Conservation (phyloP, 2,888 invertebrate species). For the Gymnosoma rotundatum region DNA sequence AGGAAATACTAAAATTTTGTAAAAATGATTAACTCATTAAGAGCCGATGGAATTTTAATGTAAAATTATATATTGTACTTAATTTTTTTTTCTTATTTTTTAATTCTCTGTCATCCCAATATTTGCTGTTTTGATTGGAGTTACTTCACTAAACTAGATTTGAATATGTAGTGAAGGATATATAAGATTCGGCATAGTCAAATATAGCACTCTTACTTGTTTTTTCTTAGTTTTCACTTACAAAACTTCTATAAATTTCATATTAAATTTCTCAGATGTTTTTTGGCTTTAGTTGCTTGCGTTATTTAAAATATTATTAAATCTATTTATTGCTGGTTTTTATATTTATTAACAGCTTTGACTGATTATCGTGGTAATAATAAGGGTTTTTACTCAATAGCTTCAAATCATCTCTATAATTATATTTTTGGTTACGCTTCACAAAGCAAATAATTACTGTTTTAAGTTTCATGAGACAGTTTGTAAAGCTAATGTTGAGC, state of each 20-base stretch:
- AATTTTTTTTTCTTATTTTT: too few species aligned
- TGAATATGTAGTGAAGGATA: too few species aligned
- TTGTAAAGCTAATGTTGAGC: constrained; percentile 1
- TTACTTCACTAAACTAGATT: too few species aligned
- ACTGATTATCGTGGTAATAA: neutral
- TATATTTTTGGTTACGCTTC: constrained; percentile 31
- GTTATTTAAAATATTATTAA: constrained; percentile 7
- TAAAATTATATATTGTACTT: too few species aligned
- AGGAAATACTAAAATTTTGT: too few species aligned
- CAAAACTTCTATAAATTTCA: neutral
- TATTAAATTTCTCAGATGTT: constrained; percentile 50
- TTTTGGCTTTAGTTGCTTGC: constrained; percentile 30
- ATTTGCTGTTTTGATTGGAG: too few species aligned
- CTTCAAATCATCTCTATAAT: constrained; percentile 39
- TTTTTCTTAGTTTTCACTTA: neutral
- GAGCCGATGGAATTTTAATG: too few species aligned
- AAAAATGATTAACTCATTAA: too few species aligned
- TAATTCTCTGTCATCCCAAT: too few species aligned
- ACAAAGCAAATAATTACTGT: neutral
- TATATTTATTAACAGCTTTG: neutral
- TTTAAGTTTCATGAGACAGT: constrained; percentile 9
- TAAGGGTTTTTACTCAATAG: constrained; percentile 6
- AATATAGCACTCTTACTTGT: neutral
- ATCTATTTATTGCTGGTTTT: constrained; percentile 20
- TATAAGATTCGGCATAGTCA: too few species aligned